Evolutionary conservation across 1,140 invertebrate species (phyloP).

Genomic region (Cyphomyrmex costatus): DNA sequence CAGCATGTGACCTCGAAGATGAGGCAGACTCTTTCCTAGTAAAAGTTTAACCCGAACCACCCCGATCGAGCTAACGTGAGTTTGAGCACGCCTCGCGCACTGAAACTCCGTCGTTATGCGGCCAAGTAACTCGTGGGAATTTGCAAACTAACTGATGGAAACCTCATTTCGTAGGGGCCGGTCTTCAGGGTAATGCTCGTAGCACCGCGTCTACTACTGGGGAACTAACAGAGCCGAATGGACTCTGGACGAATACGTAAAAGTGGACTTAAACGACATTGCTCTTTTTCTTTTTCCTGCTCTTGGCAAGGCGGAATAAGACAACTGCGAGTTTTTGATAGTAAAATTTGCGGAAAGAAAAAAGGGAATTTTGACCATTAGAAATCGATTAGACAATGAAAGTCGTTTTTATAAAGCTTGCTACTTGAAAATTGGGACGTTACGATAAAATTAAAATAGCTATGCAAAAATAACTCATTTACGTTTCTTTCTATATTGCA

Average conservation of each 20-base stretch:
- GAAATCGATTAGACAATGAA: neutral
- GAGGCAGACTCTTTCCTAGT: slow-evolving; percentile 10
- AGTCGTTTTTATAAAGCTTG: neutral
- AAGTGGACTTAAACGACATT: slow-evolving; percentile 45
- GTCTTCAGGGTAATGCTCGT: slow-evolving; percentile 54
- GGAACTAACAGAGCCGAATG: slow-evolving; percentile 38
- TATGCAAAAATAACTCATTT: neutral
- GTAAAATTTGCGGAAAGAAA: neutral
- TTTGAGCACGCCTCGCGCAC: slow-evolving; percentile 63
- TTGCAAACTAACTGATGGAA: slow-evolving; percentile 76
- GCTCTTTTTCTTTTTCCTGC: neutral
- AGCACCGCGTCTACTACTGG: slow-evolving; percentile 27
- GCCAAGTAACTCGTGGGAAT: slow-evolving; percentile 74
- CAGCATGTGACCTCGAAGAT: slow-evolving; percentile 55
- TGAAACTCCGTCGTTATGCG: slow-evolving; percentile 68
- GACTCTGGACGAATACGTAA: slow-evolving; percentile 46
- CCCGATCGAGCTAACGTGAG: slow-evolving; percentile 73
- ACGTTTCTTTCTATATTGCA: neutral
- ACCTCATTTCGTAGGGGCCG: slow-evolving; percentile 68
- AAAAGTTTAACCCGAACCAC: slow-evolving; percentile 64
- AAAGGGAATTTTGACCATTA: neutral
- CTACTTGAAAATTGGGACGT: neutral
- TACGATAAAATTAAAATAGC: neutral
- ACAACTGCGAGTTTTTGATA: slow-evolving; percentile 2
- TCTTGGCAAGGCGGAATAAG: slow-evolving; percentile 10